phyloP scores from a whole-genome alignment of 2,113 vertebrate genomes.

The Erpornis zantholeuca region DNA sequence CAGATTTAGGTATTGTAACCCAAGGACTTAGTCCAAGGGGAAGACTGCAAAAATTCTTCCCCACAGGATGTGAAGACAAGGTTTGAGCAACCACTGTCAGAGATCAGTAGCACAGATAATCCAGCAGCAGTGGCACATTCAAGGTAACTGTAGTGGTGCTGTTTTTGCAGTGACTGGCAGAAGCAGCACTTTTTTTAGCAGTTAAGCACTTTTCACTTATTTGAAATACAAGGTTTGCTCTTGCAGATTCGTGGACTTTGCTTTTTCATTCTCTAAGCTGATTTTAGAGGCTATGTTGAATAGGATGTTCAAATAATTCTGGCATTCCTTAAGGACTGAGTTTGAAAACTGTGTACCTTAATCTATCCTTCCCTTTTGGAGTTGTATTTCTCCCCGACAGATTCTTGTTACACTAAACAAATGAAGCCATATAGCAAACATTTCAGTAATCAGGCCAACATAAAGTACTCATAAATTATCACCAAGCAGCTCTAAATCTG shows the following conservation, averaged over 20 bases:
- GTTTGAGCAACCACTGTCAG: background rate
- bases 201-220: background rate
- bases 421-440: constrained; percentile 5
- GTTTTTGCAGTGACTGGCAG: background rate
- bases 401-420: background rate
- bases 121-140: background rate
- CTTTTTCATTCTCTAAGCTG: background rate
- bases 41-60: background rate
- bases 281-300: background rate
- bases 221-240: background rate
- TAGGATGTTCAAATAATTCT: background rate
- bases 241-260: background rate
- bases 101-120: background rate
- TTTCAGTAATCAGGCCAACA: constrained; percentile 22
- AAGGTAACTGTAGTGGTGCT: background rate
- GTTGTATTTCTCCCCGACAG: background rate
- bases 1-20: background rate
- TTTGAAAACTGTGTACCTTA: background rate
- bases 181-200: background rate
- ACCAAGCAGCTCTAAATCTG: constrained; percentile 49
- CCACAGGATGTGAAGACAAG: background rate
- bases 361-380: background rate
- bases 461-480: constrained; percentile 42
- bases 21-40: background rate
- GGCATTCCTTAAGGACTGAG: background rate